A percentile compares a stretch with the other conserved stretches of the same genome.
phyloP scores from a whole-genome alignment of 2,888 invertebrate species.

The Cataglyphis albicans region DNA sequence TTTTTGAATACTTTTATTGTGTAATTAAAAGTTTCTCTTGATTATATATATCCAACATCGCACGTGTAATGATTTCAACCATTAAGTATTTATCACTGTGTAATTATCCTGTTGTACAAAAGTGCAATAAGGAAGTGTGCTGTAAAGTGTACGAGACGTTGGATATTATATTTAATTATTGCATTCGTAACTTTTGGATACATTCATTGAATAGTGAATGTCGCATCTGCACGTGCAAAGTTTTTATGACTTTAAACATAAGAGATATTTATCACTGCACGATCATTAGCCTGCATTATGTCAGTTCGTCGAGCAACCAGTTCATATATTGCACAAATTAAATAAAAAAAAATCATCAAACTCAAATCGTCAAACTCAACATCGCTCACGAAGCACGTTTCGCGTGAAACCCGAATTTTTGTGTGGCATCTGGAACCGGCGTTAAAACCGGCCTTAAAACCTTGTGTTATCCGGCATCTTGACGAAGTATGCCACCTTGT shows the following conservation, averaged over 20 bases:
- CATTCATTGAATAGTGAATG: slow-evolving; percentile 14
- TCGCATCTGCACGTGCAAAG: slow-evolving; percentile 6
- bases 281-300: slow-evolving; percentile 8
- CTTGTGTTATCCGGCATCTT: slow-evolving; percentile 94
- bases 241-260: background rate
- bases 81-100: slow-evolving; percentile 41
- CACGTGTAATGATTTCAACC: slow-evolving; percentile 11
- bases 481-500: slow-evolving; percentile 94
- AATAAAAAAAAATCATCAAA: background rate
- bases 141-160: background rate
- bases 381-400: background rate
- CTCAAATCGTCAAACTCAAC: background rate
- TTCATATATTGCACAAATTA: slow-evolving; percentile 14
- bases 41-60: slow-evolving; percentile 29
- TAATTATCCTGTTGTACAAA: slow-evolving; percentile 14
- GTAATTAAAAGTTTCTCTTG: slow-evolving; percentile 1
- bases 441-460: slow-evolving; percentile 86
- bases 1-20: slow-evolving; percentile 5
- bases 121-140: background rate
- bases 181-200: background rate
- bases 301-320: background rate
- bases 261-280: slow-evolving; percentile 6
- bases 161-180: slow-evolving; percentile 13
- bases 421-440: too few relatives aligned
- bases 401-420: background rate